These are phyloP conservation scores for Pseudoips prasinana DNA, from an alignment of 2,888 invertebrate genomes.

Conservation along the genomic window DNA sequence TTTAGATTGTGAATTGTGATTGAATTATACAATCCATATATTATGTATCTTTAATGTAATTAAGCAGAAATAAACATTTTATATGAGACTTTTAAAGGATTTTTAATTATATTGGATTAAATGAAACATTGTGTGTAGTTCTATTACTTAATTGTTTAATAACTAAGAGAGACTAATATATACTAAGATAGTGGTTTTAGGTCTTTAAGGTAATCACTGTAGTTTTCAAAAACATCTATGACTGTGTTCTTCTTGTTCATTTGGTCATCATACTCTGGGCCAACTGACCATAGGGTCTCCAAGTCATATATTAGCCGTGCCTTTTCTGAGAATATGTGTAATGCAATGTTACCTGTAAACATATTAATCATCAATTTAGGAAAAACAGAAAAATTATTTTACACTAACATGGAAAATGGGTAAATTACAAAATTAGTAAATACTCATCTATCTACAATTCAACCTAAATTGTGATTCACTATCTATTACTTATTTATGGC, in stretches of 20 bases:
- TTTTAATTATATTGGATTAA: conserved; percentile 36
- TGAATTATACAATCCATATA: conserved; percentile 69
- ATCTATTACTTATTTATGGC: too few relatives aligned
- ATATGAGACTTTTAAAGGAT: conserved; percentile 73
- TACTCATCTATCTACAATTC: too few relatives aligned
- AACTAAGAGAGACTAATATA: too few relatives aligned
- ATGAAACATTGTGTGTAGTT: too few relatives aligned
- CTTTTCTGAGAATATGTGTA: conserved; percentile 91
- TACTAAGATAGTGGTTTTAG: conserved; percentile 80
- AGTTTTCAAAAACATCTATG: conserved; percentile 84
- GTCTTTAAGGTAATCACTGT: conserved; percentile 84
- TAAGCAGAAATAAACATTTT: conserved; percentile 81
- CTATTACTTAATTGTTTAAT: too few relatives aligned
- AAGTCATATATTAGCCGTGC: conserved; percentile 90
- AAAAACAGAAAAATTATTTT: too few relatives aligned
- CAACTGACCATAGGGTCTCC: conserved; percentile 95
- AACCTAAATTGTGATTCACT: too few relatives aligned
- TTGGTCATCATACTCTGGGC: conserved; percentile 89
- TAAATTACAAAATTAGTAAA: too few relatives aligned
- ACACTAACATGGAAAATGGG: too few relatives aligned
- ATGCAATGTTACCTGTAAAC: conserved; percentile 91
- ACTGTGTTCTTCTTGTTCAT: conserved; percentile 83
- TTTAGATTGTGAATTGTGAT: conserved; percentile 59
- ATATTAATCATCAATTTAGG: too few relatives aligned
- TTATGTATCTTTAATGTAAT: conserved; percentile 73